These are phyloP conservation scores for Orchesellides sinensis DNA, from an alignment of 2,888 invertebrate genomes.

Conservation along the genomic window DNA sequence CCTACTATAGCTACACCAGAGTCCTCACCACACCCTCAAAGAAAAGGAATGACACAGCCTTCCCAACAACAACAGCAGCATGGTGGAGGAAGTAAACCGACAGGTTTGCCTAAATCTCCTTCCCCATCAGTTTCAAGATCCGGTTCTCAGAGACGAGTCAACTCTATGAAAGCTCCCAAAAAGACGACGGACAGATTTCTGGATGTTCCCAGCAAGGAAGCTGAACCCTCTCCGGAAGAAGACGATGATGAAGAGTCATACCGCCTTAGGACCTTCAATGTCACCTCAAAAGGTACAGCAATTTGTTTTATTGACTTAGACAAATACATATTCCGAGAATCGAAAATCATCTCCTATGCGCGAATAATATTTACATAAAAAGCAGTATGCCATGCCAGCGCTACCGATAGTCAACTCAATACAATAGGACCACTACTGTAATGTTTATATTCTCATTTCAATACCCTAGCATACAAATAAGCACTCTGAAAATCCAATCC, in stretches of 20 bases:
- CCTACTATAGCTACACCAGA: slow-evolving; percentile 78
- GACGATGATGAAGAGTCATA: slow-evolving; percentile 92
- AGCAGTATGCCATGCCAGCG: too few species aligned
- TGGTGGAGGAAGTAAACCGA: slow-evolving; percentile 71
- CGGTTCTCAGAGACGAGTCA: slow-evolving; percentile 73
- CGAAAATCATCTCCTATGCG: too few species aligned
- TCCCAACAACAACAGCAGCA: slow-evolving; percentile 34
- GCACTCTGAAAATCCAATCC: too few species aligned
- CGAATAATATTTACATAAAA: neutral
- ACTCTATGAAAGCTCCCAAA: slow-evolving; percentile 73
- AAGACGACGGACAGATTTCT: slow-evolving; percentile 80
- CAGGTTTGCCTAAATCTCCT: slow-evolving; percentile 72
- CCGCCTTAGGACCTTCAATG: slow-evolving; percentile 93
- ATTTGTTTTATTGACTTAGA: slow-evolving; percentile 33
- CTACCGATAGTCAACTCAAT: too few species aligned
- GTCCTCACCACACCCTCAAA: slow-evolving; percentile 81
- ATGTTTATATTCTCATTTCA: too few species aligned
- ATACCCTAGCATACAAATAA: too few species aligned
- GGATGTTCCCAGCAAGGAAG: slow-evolving; percentile 81
- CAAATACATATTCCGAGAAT: neutral
- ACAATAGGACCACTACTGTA: too few species aligned
- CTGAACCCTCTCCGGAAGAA: slow-evolving; percentile 77
- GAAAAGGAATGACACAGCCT: slow-evolving; percentile 57
- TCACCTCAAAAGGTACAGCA: slow-evolving; percentile 89
- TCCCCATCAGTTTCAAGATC: slow-evolving; percentile 73